phyloP scores from a whole-genome alignment of 2,113 vertebrate species.

The Chaetodon auriga region DNA sequence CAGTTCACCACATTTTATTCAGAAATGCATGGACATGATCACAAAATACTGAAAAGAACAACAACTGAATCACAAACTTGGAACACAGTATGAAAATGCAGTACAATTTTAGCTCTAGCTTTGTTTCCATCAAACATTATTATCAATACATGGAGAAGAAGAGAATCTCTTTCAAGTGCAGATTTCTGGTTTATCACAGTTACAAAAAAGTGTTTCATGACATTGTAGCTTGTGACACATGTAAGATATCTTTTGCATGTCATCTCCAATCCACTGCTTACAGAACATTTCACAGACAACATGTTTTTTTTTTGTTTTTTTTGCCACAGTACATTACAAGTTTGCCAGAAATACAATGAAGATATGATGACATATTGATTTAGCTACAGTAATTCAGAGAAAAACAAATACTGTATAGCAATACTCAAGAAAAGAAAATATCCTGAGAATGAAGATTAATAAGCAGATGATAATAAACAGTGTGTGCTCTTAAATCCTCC shows the following conservation, averaged over 20 bases:
- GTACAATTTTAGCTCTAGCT: constrained; percentile 43
- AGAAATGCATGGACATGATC: constrained; percentile 66
- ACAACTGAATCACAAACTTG: constrained; percentile 43
- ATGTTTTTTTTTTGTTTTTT: constrained; percentile 15
- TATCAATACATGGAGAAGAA: constrained; percentile 52
- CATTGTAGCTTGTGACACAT: constrained; percentile 59
- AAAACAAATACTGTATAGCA: constrained; percentile 50
- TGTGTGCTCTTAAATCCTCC: constrained; percentile 33
- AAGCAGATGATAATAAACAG: constrained; percentile 43
- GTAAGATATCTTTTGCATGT: constrained; percentile 32
- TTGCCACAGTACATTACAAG: constrained; percentile 55
- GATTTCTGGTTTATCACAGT: constrained; percentile 57
- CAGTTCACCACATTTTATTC: constrained; percentile 74
- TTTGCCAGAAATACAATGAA: constrained; percentile 58
- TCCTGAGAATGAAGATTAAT: constrained; percentile 67
- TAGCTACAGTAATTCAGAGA: constrained; percentile 37
- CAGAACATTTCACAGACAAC: constrained; percentile 44
- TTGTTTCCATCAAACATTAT: constrained; percentile 43
- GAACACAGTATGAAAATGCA: constrained; percentile 57
- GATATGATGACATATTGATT: constrained; percentile 45
- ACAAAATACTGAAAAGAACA: constrained; percentile 66
- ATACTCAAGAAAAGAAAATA: constrained; percentile 40
- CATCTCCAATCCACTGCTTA: constrained; percentile 36
- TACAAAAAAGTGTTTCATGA: constrained; percentile 45
- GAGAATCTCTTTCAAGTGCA: constrained; percentile 51